Conservation (phyloP, 2,888 invertebrate genomes). For the Polia nebulosa region DNA sequence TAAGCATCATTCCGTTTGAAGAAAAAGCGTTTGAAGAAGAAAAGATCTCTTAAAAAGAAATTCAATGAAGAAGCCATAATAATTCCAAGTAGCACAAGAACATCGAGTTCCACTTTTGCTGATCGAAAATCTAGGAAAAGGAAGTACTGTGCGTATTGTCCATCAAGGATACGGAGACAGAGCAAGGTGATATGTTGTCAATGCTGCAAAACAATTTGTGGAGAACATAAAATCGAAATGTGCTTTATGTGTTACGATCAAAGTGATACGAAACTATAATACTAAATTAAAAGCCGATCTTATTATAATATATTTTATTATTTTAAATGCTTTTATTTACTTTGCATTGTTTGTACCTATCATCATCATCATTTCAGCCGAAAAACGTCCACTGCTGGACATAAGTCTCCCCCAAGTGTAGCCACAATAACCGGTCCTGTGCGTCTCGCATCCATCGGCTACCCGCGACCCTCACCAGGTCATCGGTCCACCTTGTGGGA, state of each 20-base stretch:
- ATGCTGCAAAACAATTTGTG: slow-evolving; percentile 9
- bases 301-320: no score
- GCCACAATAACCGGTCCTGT: no score
- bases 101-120: background rate
- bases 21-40: background rate
- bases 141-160: slow-evolving; percentile 13
- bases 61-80: background rate
- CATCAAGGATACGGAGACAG: background rate
- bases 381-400: no score
- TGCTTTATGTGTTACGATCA: slow-evolving; percentile 8
- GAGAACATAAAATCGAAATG: slow-evolving; percentile 4
- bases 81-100: background rate
- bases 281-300: background rate
- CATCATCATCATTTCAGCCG: no score
- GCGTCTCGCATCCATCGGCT: no score
- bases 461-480: no score
- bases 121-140: background rate
- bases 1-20: background rate
- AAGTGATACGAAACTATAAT: background rate
- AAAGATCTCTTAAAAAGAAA: background rate
- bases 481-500: no score
- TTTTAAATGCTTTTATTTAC: no score
- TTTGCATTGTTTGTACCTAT: no score
- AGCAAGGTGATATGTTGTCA: background rate
- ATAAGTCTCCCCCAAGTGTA: no score